Conservation (phyloP, 2,113 vertebrate species). For the Ramphastos sulfuratus region DNA sequence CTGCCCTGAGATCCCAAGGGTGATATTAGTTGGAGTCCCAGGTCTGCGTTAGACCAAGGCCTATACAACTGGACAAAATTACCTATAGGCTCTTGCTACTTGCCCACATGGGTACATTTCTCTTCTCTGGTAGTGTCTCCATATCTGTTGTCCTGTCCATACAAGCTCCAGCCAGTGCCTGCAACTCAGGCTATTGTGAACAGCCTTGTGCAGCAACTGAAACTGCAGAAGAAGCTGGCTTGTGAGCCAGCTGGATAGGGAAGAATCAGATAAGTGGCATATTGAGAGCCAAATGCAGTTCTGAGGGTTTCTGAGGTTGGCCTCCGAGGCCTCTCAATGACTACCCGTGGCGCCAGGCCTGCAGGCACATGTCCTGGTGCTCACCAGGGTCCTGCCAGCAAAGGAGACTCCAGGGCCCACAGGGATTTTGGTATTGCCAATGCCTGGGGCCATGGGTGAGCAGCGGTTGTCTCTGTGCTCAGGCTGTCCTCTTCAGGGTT, state of each 20-base stretch:
- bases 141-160: neutral
- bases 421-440: neutral
- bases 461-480: neutral
- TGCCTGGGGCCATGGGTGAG: accelerated
- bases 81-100: neutral
- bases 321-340: neutral
- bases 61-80: neutral
- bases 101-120: neutral
- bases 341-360: neutral
- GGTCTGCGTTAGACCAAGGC: neutral
- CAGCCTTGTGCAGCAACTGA: neutral
- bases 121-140: neutral
- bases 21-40: neutral
- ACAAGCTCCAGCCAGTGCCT: neutral
- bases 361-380: neutral
- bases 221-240: neutral
- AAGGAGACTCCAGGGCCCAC: neutral
- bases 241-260: neutral
- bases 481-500: neutral
- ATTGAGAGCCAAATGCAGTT: neutral
- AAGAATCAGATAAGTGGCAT: neutral
- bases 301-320: neutral
- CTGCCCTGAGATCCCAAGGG: neutral
- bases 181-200: neutral
- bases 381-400: neutral